phyloP scores from a whole-genome alignment of 2,113 vertebrate genomes.

The Cyprinus carpio region DNA sequence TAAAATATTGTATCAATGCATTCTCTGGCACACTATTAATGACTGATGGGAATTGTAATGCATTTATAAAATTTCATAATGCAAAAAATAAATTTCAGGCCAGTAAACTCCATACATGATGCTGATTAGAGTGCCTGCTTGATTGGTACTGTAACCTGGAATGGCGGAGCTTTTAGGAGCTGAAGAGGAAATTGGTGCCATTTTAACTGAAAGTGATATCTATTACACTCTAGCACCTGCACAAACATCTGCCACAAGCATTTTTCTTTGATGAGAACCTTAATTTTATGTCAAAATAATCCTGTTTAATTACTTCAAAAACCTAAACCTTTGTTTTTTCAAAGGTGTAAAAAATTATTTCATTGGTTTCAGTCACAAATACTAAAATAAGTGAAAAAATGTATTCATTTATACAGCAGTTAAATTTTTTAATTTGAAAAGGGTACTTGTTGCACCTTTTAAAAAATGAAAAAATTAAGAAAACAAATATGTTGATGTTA shows the following conservation, averaged over 20 bases:
- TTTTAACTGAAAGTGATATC: conserved; percentile 2
- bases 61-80: not conserved
- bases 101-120: not conserved
- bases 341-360: not conserved
- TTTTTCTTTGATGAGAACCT: not conserved
- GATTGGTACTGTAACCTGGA: not conserved
- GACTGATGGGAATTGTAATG: not conserved
- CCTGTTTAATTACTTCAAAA: not conserved
- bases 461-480: not conserved
- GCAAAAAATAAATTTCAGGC: not conserved
- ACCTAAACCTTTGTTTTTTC: not conserved
- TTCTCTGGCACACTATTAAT: not conserved
- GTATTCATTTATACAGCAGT: not conserved
- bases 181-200: not conserved
- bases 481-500: too few species aligned
- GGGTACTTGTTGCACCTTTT: too few species aligned
- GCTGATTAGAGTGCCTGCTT: conserved; percentile 24
- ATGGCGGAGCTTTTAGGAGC: not conserved
- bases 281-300: not conserved
- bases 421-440: not conserved
- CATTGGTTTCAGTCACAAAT: not conserved
- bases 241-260: conserved; percentile 17
- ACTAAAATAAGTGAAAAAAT: not conserved
- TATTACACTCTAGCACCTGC: conserved; percentile 13
- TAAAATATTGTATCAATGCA: too few species aligned